A percentile compares a stretch with the other conserved stretches of the same genome.
Conservation (phyloP, 2,113 vertebrate species). For the Hystrix cristata region DNA sequence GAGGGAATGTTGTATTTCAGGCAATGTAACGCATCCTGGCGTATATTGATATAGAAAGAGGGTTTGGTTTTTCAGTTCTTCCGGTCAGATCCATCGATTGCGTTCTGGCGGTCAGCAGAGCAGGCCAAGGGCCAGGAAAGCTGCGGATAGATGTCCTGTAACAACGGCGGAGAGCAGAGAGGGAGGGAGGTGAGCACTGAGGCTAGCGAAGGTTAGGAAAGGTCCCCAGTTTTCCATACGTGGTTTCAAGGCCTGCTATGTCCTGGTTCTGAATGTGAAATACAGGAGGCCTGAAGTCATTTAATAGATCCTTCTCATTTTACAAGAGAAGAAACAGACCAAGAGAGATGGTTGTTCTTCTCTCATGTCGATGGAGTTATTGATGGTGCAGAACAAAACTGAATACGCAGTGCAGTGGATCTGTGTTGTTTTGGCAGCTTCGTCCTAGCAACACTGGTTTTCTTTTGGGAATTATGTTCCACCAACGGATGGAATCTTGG, state of each 20-base stretch:
- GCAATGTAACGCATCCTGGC: background rate
- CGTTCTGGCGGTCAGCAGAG: background rate
- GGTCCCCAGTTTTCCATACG: background rate
- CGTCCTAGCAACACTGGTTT: background rate
- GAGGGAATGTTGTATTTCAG: background rate
- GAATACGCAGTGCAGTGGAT: background rate
- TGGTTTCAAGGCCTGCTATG: background rate
- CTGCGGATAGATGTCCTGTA: background rate
- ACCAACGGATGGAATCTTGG: background rate
- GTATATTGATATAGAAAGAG: background rate
- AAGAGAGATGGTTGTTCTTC: background rate
- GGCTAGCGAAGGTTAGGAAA: background rate
- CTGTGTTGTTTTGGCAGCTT: background rate
- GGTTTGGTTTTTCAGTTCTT: constrained; percentile 30
- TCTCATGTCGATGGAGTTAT: background rate
- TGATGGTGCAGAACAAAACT: background rate
- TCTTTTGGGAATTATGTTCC: constrained; percentile 11
- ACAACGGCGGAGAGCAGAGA: background rate
- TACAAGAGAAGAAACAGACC: background rate
- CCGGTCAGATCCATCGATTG: background rate
- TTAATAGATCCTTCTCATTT: background rate
- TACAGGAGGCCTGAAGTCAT: background rate
- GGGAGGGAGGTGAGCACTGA: background rate
- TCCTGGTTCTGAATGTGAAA: background rate
- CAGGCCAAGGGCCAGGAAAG: background rate